phyloP scores from a whole-genome alignment of 30 jellyfish, hydroid and myxozoan genomes.

The Turritopsis rubra region DNA sequence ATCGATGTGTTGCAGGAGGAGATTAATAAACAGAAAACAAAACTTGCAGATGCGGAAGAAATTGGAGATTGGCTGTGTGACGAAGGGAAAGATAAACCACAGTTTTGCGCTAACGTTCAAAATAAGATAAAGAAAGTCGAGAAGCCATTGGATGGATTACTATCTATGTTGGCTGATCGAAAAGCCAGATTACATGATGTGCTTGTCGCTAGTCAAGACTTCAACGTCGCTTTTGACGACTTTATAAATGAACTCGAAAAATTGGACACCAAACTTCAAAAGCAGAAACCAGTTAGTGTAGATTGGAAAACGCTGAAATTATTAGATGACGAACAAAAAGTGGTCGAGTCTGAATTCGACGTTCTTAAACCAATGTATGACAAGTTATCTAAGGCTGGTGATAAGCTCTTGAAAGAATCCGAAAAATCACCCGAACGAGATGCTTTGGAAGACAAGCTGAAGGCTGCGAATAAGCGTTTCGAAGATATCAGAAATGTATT shows the following conservation, averaged over 20 bases:
- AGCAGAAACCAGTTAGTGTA: slow-evolving; percentile 57
- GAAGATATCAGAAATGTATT: slow-evolving; percentile 26
- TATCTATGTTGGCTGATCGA: slow-evolving; percentile 42
- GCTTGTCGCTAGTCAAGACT: slow-evolving; percentile 46
- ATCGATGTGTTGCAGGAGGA: slow-evolving; percentile 64
- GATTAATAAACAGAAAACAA: slow-evolving; percentile 50
- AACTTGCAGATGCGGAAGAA: slow-evolving; percentile 55
- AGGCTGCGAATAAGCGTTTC: slow-evolving; percentile 41
- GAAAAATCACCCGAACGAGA: slow-evolving; percentile 30
- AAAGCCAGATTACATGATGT: slow-evolving; percentile 46
- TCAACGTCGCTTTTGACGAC: slow-evolving; percentile 40
- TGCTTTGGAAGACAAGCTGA: slow-evolving; percentile 39
- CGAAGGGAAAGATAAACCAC: slow-evolving; percentile 69
- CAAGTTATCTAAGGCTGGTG: slow-evolving; percentile 38
- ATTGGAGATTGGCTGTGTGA: slow-evolving; percentile 63
- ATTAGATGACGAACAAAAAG: slow-evolving; percentile 69
- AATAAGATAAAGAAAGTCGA: slow-evolving; percentile 43
- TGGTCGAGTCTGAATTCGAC: slow-evolving; percentile 39
- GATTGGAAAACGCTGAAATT: slow-evolving; percentile 57
- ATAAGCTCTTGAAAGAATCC: slow-evolving; percentile 39
- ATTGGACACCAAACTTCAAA: slow-evolving; percentile 39
- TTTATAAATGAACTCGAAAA: slow-evolving; percentile 31
- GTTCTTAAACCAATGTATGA: slow-evolving; percentile 52
- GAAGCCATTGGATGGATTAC: slow-evolving; percentile 61
- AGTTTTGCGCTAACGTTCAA: slow-evolving; percentile 58